phyloP scores from a whole-genome alignment of 1,140 invertebrate genomes.

The Dendrolimus punctatus region DNA sequence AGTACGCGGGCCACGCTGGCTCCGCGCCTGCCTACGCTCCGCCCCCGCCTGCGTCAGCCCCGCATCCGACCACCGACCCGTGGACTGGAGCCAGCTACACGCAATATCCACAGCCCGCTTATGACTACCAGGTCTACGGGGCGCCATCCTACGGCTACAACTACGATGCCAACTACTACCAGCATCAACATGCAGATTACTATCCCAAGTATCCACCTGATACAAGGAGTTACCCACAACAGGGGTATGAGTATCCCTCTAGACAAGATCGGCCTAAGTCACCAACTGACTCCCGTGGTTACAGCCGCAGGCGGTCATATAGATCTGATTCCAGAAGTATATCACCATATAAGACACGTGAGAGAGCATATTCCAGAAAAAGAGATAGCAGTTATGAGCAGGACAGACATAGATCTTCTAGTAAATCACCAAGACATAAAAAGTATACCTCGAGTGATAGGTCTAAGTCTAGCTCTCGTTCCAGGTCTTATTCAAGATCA shows the following conservation, averaged over 20 bases:
- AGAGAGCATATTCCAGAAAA: slow-evolving; percentile 41
- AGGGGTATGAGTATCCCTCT: slow-evolving; percentile 30
- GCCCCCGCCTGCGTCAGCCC: slow-evolving; percentile 28
- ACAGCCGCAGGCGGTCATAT: slow-evolving; percentile 28
- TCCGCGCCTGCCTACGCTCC: slow-evolving; percentile 32
- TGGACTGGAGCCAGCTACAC: slow-evolving; percentile 66
- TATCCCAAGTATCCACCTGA: slow-evolving; percentile 35
- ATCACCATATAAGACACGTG: slow-evolving; percentile 39
- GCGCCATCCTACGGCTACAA: slow-evolving; percentile 26
- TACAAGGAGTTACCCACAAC: slow-evolving; percentile 28
- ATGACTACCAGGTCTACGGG: slow-evolving; percentile 50
- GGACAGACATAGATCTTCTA: slow-evolving; percentile 29
- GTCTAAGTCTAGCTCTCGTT: slow-evolving; percentile 32
- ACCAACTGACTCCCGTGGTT: slow-evolving; percentile 23
- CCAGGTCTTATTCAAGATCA: slow-evolving; percentile 42
- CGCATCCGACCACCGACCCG: slow-evolving; percentile 55
- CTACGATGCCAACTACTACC: slow-evolving; percentile 55
- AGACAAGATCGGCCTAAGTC: slow-evolving; percentile 24
- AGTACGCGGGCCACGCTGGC: slow-evolving; percentile 29
- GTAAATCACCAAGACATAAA: slow-evolving; percentile 25
- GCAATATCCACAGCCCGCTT: slow-evolving; percentile 44
- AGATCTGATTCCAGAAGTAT: slow-evolving; percentile 43
- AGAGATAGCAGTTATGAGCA: slow-evolving; percentile 43
- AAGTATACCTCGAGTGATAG: slow-evolving; percentile 45
- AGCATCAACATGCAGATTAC: slow-evolving; percentile 40